These are phyloP conservation scores for Danio albolineatus DNA, from an alignment of 2,797 vertebrate genomes.

Conservation along the genomic window DNA sequence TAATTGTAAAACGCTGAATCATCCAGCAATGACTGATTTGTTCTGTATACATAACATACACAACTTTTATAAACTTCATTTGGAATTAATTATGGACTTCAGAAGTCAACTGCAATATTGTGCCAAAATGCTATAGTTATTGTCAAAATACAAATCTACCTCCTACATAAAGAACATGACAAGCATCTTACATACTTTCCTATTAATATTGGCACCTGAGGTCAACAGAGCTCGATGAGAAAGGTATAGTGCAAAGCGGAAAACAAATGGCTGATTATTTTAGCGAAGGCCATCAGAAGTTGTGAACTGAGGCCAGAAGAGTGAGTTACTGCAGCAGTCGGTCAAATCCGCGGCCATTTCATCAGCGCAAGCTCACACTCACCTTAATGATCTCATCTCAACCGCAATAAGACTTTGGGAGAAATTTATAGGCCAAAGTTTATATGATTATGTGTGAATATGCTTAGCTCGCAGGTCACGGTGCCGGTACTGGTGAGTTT, in stretches of 20 bases:
- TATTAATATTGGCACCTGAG: conserved; percentile 50
- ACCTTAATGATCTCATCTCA: conserved; percentile 75
- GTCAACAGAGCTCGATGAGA: conserved; percentile 71
- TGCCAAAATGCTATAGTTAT: neutral
- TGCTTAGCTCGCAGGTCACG: conserved; percentile 75
- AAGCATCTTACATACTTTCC: conserved; percentile 9
- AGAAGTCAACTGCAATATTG: too few species aligned
- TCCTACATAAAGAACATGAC: neutral
- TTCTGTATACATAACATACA: too few species aligned
- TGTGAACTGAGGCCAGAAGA: conserved; percentile 64
- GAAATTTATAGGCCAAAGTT: conserved; percentile 75
- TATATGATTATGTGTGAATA: conserved; percentile 74
- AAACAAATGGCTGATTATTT: conserved; percentile 81
- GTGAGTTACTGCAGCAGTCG: conserved; percentile 80
- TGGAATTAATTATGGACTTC: too few species aligned
- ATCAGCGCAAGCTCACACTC: conserved; percentile 69
- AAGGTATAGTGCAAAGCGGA: conserved; percentile 66
- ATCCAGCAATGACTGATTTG: too few species aligned
- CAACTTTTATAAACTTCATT: too few species aligned
- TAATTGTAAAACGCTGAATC: too few species aligned
- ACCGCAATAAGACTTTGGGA: conserved; percentile 65
- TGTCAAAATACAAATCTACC: neutral
- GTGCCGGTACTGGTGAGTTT: neutral
- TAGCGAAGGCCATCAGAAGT: conserved; percentile 69
- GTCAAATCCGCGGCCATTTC: conserved; percentile 77